Percentiles rank a stretch among this genome's conserved stretches.
phyloP scores from a whole-genome alignment of 2,797 vertebrate species.

The Eurystomus glaucurus region DNA sequence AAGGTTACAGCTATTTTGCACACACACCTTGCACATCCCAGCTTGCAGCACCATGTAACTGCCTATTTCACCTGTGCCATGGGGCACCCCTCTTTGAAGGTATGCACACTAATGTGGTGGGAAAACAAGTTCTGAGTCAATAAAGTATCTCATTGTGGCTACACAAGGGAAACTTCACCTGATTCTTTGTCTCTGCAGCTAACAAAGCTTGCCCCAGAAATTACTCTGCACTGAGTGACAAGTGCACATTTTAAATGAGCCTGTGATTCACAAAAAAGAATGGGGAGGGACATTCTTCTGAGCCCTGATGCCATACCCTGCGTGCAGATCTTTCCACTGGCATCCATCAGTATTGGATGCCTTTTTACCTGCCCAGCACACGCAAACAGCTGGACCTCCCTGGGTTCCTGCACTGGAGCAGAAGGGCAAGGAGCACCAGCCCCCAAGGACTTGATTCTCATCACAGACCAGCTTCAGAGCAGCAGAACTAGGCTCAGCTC shows the following conservation, averaged over 20 bases:
- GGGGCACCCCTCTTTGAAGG: neutral
- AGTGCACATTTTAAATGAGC: neutral
- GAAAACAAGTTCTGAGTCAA: neutral
- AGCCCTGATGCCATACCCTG: neutral
- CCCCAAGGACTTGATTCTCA: neutral
- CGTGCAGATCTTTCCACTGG: neutral
- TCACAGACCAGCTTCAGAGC: neutral
- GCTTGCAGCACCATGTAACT: neutral
- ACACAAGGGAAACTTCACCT: neutral
- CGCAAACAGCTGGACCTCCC: neutral
- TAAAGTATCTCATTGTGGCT: neutral
- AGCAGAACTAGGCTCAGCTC: neutral
- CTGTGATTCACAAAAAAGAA: neutral
- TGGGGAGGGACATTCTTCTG: neutral
- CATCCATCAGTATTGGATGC: fast-evolving
- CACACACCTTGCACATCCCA: neutral
- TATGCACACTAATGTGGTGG: neutral
- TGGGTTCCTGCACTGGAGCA: neutral
- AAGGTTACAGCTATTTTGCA: neutral
- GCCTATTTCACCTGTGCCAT: neutral
- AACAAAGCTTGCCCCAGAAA: neutral
- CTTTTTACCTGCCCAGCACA: neutral
- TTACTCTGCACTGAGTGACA: neutral
- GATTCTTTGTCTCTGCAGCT: neutral
- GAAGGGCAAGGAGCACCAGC: neutral